Base-by-base conservation (phyloP, 2,113 vertebrate genomes). In the Pseudorasbora parva region DNA sequence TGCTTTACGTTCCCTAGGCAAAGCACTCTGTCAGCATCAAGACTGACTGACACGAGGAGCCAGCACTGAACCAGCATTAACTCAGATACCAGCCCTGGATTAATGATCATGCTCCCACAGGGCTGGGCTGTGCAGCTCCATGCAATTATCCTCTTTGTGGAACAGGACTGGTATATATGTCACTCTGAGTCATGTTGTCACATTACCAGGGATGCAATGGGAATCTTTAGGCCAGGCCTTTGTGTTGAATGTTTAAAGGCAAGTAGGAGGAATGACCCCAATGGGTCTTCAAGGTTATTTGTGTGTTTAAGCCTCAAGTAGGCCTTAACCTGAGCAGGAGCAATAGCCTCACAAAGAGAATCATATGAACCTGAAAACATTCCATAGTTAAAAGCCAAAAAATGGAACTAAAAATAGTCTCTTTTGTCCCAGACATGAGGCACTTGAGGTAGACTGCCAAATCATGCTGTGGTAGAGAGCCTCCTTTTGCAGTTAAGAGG, bases 1-100 rank as follows among this genome's bases (percentile, higher is more conserved):
- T 92, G 88, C 92, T 82, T 81, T 73, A 1, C 76, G 82, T 87
- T 88, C 83, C 78, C 73, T 19, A 23, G 82, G 88, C 88, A 86
- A 89, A 83, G 23, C 81, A 64, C n/a, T 84, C 82, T 17, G 45
- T 87, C 73, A 78, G 82, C 71, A 82, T 89, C 84, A 87, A 76
- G 27, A 62, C 87, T 79, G 79, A 88, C 88, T 62, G 78, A 87
- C 79, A 82, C 19, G 25, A 85, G 64, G 57, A 79, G 62, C 43
- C 59, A 60, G 19, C 75, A 64, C 57, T 64, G 15, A 37, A 56
- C 54, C 41, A 30, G 30, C 77, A 49, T 45, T 54, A 41, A 45
- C 60, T 68, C 60, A 85, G 41, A 79, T 57, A 59, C 56, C 57
- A 72, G 83, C 10, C 33, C 64, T 30, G 62, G 30, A 25, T 71